phyloP scores from a whole-genome alignment of 2,888 invertebrate species.

The Cheilosia vulpina region DNA sequence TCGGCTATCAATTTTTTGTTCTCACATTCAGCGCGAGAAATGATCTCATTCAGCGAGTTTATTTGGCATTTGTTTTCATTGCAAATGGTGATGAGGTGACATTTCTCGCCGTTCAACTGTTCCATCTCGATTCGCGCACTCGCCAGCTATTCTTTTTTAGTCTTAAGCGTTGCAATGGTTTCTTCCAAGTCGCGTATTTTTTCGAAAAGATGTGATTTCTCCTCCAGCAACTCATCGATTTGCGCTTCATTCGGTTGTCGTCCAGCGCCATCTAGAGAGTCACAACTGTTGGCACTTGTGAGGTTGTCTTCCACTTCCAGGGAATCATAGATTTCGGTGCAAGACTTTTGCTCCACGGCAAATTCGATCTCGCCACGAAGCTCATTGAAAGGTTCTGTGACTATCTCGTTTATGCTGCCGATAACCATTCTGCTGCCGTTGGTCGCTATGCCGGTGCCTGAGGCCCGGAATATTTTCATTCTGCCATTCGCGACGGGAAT shows the following conservation, averaged over 20 bases:
- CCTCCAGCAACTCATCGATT: slow-evolving; percentile 43
- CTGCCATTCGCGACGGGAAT: slow-evolving; percentile 74
- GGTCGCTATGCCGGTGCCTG: slow-evolving; percentile 12
- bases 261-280: slow-evolving; percentile 43
- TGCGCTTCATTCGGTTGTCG: slow-evolving; percentile 30
- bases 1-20: slow-evolving; percentile 57
- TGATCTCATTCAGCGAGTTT: slow-evolving; percentile 51
- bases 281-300: slow-evolving; percentile 49
- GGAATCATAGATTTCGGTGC: slow-evolving; percentile 60
- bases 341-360: slow-evolving; percentile 10
- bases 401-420: slow-evolving; percentile 78
- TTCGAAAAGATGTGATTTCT: slow-evolving; percentile 72
- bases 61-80: slow-evolving; percentile 60
- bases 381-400: slow-evolving; percentile 40
- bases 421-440: slow-evolving; percentile 54
- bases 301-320: slow-evolving; percentile 57
- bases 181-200: slow-evolving; percentile 42
- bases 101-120: slow-evolving; percentile 47
- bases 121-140: slow-evolving; percentile 14
- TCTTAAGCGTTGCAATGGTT: slow-evolving; percentile 75
- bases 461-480: slow-evolving; percentile 67
- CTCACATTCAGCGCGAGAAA: slow-evolving; percentile 55
- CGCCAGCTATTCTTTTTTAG: slow-evolving; percentile 71
- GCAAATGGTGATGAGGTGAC: slow-evolving; percentile 35
- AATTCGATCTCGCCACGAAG: slow-evolving; percentile 61